Evolutionary conservation across 92 coral and sea anemone species (phyloP).

Genomic region (Epizoanthus rinbou): DNA sequence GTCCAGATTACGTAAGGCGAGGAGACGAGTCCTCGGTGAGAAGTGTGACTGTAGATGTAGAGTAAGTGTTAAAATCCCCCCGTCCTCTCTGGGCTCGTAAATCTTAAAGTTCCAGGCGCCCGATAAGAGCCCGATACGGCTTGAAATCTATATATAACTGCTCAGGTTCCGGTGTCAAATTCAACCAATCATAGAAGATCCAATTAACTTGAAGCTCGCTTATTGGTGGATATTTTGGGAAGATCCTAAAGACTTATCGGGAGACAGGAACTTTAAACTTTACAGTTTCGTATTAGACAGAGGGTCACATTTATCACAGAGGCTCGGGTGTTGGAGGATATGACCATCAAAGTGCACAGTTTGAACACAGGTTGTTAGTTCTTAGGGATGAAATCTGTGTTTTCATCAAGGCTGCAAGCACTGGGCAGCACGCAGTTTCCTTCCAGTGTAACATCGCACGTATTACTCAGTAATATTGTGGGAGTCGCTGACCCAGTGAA

Average conservation of each 20-base stretch:
- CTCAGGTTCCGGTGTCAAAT: too few species aligned
- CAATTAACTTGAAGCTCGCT: too few species aligned
- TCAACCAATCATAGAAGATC: too few species aligned
- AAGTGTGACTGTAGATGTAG: neutral
- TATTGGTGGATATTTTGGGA: too few species aligned
- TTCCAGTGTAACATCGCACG: neutral
- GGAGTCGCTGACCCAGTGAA: neutral
- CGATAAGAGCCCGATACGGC: too few species aligned
- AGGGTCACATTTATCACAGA: too few species aligned
- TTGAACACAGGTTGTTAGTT: neutral
- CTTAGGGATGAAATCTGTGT: neutral
- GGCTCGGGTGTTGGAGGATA: too few species aligned
- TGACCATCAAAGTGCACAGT: neutral
- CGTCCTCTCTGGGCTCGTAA: slow-evolving; percentile 3
- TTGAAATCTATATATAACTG: too few species aligned
- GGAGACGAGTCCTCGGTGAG: neutral
- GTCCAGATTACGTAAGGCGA: neutral
- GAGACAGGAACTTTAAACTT: too few species aligned
- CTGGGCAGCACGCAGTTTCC: slow-evolving; percentile 11
- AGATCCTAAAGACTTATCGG: too few species aligned
- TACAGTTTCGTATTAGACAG: too few species aligned
- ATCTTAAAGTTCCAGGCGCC: neutral
- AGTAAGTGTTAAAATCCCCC: neutral
- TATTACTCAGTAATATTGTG: neutral
- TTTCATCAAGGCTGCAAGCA: neutral